Base-by-base conservation (phyloP, 2,113 vertebrate species). In the Phodopus roborovskii region DNA sequence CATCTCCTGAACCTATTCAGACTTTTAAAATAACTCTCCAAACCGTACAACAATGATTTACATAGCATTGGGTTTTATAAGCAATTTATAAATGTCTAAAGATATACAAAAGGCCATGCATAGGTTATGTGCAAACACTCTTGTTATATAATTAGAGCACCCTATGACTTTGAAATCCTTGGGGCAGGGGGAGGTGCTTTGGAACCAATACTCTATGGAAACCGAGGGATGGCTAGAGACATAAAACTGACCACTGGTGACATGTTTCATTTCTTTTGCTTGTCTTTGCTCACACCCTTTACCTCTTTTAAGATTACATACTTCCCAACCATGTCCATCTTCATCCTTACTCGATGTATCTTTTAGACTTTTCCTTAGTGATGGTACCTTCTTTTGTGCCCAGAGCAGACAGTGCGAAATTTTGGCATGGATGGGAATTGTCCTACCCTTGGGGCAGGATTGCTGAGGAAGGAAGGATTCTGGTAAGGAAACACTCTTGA, bases 261-360 rank as follows among this genome's bases (percentile, higher is more conserved):
- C 19, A 66, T 11, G 82, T 93, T 56, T 79, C 68, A 71, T 87
- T 73, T 87, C 62, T 93, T 36, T 26, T 91, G 50, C 5, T 85
- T 92, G 78, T 1, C 33, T 88, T 96, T 45, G 74, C 9, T 84
- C 6, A 83, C 11, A 83, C 11, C 45, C 39, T 78, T 73, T 7
- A 39, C 15, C 90, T 92, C 71, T 88, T 88, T 92, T 53, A 94
- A 75, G 42, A 88, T 60, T 94, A 94, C 15, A 33, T 85, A 78
- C 60, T 88, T 56, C 56, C 20, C 22, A 79, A 48, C 26, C 26
- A 89, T n/a, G 53, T 48, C 53, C 16, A 86, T 42, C 81, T 94
- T 86, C 85, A 42, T 91, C 12, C 85, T 89, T 66, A 50, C 53
- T 79, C 33, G 71, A 12, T 36, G 50, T 53, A 50, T 74, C 48